A percentile compares a stretch with the other conserved stretches of the same genome.
Evolutionary conservation across 2,113 vertebrate genomes (phyloP).

Genomic region (Nannospalax galili): DNA sequence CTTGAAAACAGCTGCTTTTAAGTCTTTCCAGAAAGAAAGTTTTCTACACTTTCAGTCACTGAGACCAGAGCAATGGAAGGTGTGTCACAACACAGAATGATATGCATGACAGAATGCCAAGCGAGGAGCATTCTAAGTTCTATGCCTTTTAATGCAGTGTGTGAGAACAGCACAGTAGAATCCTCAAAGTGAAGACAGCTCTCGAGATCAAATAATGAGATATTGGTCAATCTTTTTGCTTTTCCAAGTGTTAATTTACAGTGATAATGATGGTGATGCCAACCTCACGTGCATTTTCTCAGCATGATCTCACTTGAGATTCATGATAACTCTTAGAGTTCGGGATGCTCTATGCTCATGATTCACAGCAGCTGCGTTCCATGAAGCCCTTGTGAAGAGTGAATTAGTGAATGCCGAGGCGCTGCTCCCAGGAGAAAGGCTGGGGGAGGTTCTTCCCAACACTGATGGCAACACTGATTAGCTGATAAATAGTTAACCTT

Average conservation of each 20-base stretch:
- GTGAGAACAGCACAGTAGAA: not conserved
- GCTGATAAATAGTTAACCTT: not conserved
- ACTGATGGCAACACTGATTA: not conserved
- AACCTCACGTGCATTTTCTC: no score
- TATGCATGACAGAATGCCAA: not conserved
- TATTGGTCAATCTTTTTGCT: not conserved
- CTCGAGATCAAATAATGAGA: not conserved
- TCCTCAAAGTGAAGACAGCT: not conserved
- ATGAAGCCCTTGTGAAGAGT: not conserved
- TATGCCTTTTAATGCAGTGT: not conserved
- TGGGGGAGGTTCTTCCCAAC: not conserved
- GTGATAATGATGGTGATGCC: not conserved
- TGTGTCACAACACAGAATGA: not conserved
- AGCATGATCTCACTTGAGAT: not conserved
- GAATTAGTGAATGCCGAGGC: not conserved
- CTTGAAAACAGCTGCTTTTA: conserved; percentile 29
- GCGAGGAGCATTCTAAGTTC: not conserved
- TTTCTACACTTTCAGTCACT: conserved; percentile 15
- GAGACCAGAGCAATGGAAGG: not conserved
- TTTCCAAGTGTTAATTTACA: not conserved
- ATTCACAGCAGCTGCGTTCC: not conserved
- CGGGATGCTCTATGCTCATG: not conserved
- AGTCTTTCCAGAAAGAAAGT: conserved; percentile 30
- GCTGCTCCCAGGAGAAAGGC: not conserved
- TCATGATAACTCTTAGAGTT: not conserved